Evolutionary conservation across 2,888 invertebrate genomes (phyloP), one percentile per base, ranked within the genome.

Genomic region (Ommatoiulus sabulosus): DNA sequence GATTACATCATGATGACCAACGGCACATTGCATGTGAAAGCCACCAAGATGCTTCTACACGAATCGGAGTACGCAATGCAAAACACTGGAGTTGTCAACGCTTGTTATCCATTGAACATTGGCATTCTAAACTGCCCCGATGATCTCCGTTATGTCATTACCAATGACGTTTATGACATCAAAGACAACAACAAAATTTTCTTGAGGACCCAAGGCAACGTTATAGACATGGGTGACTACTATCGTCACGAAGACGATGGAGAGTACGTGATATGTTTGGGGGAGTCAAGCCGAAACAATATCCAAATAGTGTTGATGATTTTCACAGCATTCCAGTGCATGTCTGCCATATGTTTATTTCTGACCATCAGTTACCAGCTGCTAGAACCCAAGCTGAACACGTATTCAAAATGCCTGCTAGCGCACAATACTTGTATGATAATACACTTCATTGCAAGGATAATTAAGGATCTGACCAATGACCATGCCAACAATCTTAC

Each of bases 381-480:
- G n/a, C 17, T 87, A 43, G n/a, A 43, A 10, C 52, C 57, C 17
- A 48, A 57, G 3, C 24, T 87, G 48, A 48, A 44, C 52, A 48
- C 46, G 7, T 43, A 57, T 87, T 87, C 87, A 46, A 87, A 87
- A 87, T 52, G 87, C 57, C 52, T 87, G 48, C 7, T 87, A 52
- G 44, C 46, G 2, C 57, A 87, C n/a, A 87, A 48, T 48, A 24
- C 57, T 8, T 48, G 87, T 35, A 46, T 87, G 87, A 24, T 20
- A 17, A 17, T 85, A 8, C 46, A 46, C 17, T 85, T 46, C 85
- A 12, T 44, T 44, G 44, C 46, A 8, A 17, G 44, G 15, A 85
- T 46, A 85, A 85, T 44, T 15, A 72, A 24, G 5, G 72, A 72
- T 24, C 24, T 24, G 8, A 24, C 72, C 24, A 24, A 72, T 24